Evolutionary conservation across 2,888 invertebrate genomes (phyloP).

Genomic region (Himalopsyche japonica): DNA sequence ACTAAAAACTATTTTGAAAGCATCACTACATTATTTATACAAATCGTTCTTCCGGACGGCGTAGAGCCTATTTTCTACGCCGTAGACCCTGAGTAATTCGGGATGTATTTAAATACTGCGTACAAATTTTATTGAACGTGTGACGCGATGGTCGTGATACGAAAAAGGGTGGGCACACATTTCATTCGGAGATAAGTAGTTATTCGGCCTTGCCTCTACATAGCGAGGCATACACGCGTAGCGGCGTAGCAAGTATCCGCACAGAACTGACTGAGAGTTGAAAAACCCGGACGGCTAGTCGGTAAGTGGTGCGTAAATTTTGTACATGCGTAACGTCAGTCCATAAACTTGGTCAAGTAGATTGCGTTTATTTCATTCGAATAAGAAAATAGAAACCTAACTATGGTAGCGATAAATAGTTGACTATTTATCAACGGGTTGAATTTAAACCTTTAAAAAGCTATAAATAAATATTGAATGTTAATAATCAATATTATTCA

Average conservation of each 20-base stretch:
- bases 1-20: too few species aligned
- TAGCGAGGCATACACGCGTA: neutral
- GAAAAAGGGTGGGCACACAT: neutral
- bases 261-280: neutral
- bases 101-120: neutral
- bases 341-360: neutral
- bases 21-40: too few species aligned
- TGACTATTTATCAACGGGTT: too few species aligned
- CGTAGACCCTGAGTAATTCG: neutral
- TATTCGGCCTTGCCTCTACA: neutral
- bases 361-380: too few species aligned
- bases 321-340: neutral
- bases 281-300: neutral
- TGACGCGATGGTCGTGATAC: neutral
- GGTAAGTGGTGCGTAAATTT: neutral
- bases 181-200: neutral
- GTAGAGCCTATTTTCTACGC: neutral
- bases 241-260: neutral
- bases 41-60: neutral
- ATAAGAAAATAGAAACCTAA: too few species aligned
- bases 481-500: too few species aligned
- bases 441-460: too few species aligned
- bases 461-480: too few species aligned
- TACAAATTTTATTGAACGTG: neutral
- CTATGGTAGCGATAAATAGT: too few species aligned